Evolutionary conservation across 2,888 invertebrate genomes (phyloP), one percentile per base, ranked within the genome.

Genomic region (Allygus modestus): DNA sequence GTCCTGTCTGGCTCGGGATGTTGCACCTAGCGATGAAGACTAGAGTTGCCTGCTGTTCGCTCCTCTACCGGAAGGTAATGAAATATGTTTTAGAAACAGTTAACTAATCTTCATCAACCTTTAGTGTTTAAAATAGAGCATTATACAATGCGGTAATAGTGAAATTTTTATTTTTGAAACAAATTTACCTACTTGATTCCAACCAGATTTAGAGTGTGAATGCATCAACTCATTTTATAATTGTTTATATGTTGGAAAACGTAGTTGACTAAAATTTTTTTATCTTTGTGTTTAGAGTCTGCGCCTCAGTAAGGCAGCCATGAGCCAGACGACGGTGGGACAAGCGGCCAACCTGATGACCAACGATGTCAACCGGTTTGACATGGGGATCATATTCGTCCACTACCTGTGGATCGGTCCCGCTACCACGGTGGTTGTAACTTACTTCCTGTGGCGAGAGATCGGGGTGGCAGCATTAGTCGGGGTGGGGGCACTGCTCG

Each of bases 341-440:
- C 94, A 94, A 90, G 92, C 94, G 26, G 91, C 93, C 0, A 93
- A 93, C 89, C 89, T 93, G n/a, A 92, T 99, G 84, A 97, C 98
- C 0, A 99, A 98, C 89, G 99, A 99, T 90, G 97, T 99, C 86
- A 96, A 96, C 88, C 93, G 96, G 81, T 98, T 99, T 90, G 99
- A 99, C 90, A 94, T 97, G 89, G 96, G 96, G 12, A 93, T 97
- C 83, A 94, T 97, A 87, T 96, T 98, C 90, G 91, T 97, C 9
- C 98, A 98, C 91, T 98, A 97, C 90, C 92, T 97, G 37, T 97
- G 98, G 97, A 95, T 98, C 86, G 98, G 97, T 0, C 97, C 98
- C 0, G 89, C 97, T 23, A 96, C 97, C 88, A 95, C 97, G 0
- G 90, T 95, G 75, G 93, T 97, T 86, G 94, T 97, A 86, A 94